Base-by-base conservation (phyloP, 2,797 vertebrate genomes). In the Rousettus madagascariensis region DNA sequence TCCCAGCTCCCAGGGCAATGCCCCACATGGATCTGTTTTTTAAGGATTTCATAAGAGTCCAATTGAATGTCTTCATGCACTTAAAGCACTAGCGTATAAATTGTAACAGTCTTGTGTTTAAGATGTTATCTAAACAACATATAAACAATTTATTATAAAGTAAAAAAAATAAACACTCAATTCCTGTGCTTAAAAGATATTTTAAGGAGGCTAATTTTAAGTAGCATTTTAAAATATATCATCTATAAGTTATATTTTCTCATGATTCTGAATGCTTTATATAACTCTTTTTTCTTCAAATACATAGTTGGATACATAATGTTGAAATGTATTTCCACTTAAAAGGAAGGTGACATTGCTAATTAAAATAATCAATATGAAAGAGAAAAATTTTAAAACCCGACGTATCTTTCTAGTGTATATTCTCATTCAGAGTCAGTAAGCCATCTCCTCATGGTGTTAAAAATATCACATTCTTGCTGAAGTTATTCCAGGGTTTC, bases 181-280 rank as follows among this genome's bases (percentile, higher is more conserved):
- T 95, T 82, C 8, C 15, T 77, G 17, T 38, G 36, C 46, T 90
- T 77, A 43, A 85, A 79, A 89, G 15, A 80, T 11, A 68, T 88
- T 93, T 89, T 57, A 92, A 94, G 24, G 26, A 96, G 38, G 6
- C 26, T 83, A 79, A n/a, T 46, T 83, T 83, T 91, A 82, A 78
- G 16, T 41, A 78, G 2, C 65, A 94, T 61, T 92, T 89, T 91
- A 20, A 88, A 41, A 59, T 87, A 41, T 38, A 85, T 86, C 24
- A 96, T 24, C 63, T 69, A 69, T 59, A 86, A 87, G 51, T 65
- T 53, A 46, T 63, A 79, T 79, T 93, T 92, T 74, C 53, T 78
- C 26, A 84, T 6, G 19, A 69, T 71, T 96, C 90, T 93, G 38
- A 95, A 66, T 77, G 26, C 33, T 94, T 92, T 86, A 94, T n/a